A percentile compares a stretch with the other conserved stretches of the same genome.
phyloP scores from a whole-genome alignment of 2,888 invertebrate genomes.

The Drosophila macrothrix region DNA sequence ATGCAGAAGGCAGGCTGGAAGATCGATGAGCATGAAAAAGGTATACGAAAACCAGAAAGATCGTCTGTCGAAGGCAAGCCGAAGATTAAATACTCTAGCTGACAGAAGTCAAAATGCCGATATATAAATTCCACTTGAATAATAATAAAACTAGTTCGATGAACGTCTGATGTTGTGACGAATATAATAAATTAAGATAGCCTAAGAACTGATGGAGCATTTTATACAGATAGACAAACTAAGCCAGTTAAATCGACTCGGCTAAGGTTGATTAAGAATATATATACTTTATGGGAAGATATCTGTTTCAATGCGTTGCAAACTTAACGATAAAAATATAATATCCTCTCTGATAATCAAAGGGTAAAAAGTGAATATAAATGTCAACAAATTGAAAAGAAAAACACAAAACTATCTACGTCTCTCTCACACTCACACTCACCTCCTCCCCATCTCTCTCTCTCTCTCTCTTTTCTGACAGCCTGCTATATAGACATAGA shows the following conservation, averaged over 20 bases:
- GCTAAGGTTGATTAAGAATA: not conserved
- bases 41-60: constrained; percentile 49
- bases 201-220: not conserved
- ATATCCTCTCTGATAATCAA: not conserved
- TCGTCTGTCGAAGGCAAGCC: not conserved
- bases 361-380: not conserved
- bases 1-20: constrained; percentile 84
- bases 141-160: not conserved
- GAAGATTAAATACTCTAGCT: not conserved
- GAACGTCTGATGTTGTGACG: not conserved
- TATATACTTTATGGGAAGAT: not conserved
- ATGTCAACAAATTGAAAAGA: constrained; percentile 22
- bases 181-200: not conserved
- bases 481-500: constrained; percentile 86
- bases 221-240: not conserved
- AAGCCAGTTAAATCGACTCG: not conserved
- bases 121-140: no score
- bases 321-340: not conserved
- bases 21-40: constrained; percentile 81
- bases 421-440: not conserved
- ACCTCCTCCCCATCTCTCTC: not conserved
- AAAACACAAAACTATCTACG: not conserved
- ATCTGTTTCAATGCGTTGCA: not conserved
- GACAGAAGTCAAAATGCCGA: not conserved
- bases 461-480: constrained; percentile 49